A percentile compares a stretch with the other conserved stretches of the same genome.
Conservation (phyloP, 1,140 invertebrate genomes). For the Tribolium madens region DNA sequence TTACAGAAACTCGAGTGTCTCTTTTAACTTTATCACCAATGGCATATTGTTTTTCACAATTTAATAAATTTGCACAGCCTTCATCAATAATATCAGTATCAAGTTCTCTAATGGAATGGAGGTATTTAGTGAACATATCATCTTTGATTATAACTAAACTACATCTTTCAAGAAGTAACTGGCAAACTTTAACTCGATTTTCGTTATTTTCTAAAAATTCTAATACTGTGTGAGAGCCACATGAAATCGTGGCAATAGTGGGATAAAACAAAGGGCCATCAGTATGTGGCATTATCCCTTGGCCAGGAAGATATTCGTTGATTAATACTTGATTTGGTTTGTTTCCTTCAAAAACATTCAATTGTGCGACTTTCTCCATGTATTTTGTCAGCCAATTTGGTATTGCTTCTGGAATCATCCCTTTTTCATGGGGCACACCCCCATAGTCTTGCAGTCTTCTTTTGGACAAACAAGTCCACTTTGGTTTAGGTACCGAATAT, state of each 20-base stretch:
- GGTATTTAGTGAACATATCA: conserved; percentile 84
- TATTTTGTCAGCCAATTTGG: conserved; percentile 86
- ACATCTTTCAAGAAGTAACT: conserved; percentile 85
- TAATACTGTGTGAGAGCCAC: conserved; percentile 90
- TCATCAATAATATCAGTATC: conserved; percentile 77
- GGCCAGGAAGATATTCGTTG: conserved; percentile 94
- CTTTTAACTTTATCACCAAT: conserved; percentile 73
- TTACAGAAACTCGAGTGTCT: conserved; percentile 87
- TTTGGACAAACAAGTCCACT: conserved; percentile 94
- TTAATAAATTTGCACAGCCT: conserved; percentile 76
- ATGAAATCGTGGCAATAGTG: conserved; percentile 91
- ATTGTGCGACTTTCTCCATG: conserved; percentile 77
- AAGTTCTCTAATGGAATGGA: conserved; percentile 91
- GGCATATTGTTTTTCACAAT: conserved; percentile 70
- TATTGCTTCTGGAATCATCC: conserved; percentile 93
- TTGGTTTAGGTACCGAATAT: conserved; percentile 88
- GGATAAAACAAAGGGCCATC: conserved; percentile 96
- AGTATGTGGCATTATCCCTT: conserved; percentile 95
- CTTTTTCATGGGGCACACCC: conserved; percentile 91
- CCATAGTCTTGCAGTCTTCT: conserved; percentile 97
- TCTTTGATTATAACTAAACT: conserved; percentile 90
- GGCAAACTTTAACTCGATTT: conserved; percentile 68
- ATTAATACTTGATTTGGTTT: conserved; percentile 95
- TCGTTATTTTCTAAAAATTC: conserved; percentile 79
- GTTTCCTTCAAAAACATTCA: conserved; percentile 81